A percentile compares a stretch with the other conserved stretches of the same genome.
Conservation (phyloP, 2,888 invertebrate genomes). For the Calliphora vomitoria region DNA sequence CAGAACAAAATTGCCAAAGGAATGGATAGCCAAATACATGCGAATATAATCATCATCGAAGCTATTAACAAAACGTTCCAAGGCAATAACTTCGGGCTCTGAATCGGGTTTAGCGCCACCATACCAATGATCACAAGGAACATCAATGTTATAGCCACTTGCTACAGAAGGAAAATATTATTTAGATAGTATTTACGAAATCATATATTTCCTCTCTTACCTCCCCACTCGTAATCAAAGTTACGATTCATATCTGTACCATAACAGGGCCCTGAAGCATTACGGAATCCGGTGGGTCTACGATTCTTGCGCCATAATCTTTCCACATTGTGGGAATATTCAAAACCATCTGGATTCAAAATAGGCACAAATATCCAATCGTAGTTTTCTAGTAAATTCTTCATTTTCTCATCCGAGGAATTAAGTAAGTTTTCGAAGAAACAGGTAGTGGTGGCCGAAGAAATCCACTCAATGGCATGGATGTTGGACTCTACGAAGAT, state of each 20-base stretch:
- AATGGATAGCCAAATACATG: slow-evolving; percentile 79
- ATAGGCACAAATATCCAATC: slow-evolving; percentile 80
- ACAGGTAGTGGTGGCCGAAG: slow-evolving; percentile 79
- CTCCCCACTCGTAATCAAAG: slow-evolving; percentile 78
- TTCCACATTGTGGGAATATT: slow-evolving; percentile 77
- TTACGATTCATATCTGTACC: slow-evolving; percentile 80
- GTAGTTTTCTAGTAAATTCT: slow-evolving; percentile 71
- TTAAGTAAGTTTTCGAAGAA: slow-evolving; percentile 77
- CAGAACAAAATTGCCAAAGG: slow-evolving; percentile 78
- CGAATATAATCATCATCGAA: slow-evolving; percentile 77
- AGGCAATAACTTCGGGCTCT: slow-evolving; percentile 76
- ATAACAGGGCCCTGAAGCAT: slow-evolving; percentile 75
- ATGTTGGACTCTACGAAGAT: slow-evolving; percentile 79
- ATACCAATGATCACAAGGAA: slow-evolving; percentile 80
- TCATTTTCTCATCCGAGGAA: slow-evolving; percentile 72
- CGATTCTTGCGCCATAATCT: slow-evolving; percentile 80
- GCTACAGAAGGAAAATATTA: neutral
- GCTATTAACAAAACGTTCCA: slow-evolving; percentile 76
- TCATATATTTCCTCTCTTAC: slow-evolving; percentile 29
- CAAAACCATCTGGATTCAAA: slow-evolving; percentile 80
- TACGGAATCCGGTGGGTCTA: slow-evolving; percentile 78
- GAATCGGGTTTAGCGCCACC: slow-evolving; percentile 77
- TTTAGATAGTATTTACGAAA: neutral
- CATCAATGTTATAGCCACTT: slow-evolving; percentile 76
- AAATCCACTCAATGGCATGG: slow-evolving; percentile 81